phyloP scores from a whole-genome alignment of 2,888 invertebrate genomes.

The Papilio elwesi region DNA sequence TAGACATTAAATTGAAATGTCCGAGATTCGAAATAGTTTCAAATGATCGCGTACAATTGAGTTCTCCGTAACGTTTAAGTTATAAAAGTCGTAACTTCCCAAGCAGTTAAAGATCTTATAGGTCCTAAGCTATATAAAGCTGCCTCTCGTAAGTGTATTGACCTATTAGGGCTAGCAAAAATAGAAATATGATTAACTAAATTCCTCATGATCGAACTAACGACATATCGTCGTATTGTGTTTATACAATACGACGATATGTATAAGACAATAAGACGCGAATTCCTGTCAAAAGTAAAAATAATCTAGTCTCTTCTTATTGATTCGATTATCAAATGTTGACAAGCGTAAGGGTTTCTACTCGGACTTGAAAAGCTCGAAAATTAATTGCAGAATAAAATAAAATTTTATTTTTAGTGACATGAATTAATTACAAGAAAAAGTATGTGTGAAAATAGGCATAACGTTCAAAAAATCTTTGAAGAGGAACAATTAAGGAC shows the following conservation, averaged over 20 bases:
- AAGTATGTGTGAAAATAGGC: too few relatives aligned
- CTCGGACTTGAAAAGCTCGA: too few relatives aligned
- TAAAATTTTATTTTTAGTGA: too few relatives aligned
- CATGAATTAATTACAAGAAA: too few relatives aligned
- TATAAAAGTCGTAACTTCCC: background rate
- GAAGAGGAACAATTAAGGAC: too few relatives aligned
- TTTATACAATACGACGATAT: background rate
- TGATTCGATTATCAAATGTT: too few relatives aligned
- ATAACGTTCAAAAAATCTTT: too few relatives aligned
- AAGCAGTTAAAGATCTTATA: background rate
- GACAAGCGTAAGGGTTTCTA: too few relatives aligned
- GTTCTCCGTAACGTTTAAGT: background rate
- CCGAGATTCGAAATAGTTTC: constrained; percentile 15
- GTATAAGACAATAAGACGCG: too few relatives aligned
- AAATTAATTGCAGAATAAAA: too few relatives aligned
- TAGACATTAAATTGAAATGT: constrained; percentile 34
- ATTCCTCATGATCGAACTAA: background rate
- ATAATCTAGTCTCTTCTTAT: too few relatives aligned
- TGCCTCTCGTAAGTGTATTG: background rate
- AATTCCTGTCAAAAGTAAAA: too few relatives aligned
- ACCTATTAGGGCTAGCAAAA: background rate
- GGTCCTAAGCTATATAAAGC: background rate
- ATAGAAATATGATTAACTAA: constrained; percentile 10
- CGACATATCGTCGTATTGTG: background rate
- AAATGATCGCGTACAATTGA: constrained; percentile 10